These are phyloP conservation scores for Cnemophilus loriae DNA, from an alignment of 2,113 vertebrate species.

Conservation along the genomic window DNA sequence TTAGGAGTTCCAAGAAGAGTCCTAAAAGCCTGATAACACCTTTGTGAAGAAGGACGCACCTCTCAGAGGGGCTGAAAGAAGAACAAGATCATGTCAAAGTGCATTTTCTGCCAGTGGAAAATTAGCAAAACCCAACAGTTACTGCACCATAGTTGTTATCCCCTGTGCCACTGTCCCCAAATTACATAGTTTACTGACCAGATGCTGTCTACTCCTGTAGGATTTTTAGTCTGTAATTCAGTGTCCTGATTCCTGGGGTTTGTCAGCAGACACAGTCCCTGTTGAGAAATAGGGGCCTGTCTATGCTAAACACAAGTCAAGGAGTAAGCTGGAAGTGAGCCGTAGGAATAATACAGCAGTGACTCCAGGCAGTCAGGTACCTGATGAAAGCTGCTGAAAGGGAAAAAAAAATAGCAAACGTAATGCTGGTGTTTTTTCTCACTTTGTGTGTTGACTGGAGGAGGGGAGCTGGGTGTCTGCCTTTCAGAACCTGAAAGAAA, in stretches of 20 bases:
- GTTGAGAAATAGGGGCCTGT: not conserved
- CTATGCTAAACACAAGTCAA: not conserved
- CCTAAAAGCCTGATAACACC: constrained; percentile 59
- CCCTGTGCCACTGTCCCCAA: not conserved
- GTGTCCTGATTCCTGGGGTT: not conserved
- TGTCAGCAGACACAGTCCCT: not conserved
- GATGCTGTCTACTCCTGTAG: not conserved
- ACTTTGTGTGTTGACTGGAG: not conserved
- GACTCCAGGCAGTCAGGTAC: not conserved
- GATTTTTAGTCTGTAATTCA: not conserved
- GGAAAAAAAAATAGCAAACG: rapidly evolving
- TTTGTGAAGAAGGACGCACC: constrained; percentile 38
- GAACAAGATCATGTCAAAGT: not conserved
- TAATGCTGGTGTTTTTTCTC: not conserved
- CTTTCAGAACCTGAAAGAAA: not conserved
- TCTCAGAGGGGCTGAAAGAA: not conserved
- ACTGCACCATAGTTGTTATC: not conserved
- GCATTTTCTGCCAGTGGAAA: constrained; percentile 6
- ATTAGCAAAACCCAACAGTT: not conserved
- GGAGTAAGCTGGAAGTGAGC: not conserved
- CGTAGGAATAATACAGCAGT: not conserved
- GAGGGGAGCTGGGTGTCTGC: not conserved
- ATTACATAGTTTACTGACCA: not conserved
- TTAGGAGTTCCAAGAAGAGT: constrained; percentile 31
- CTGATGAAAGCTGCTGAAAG: not conserved